These are phyloP conservation scores for Camelus bactrianus DNA, from an alignment of 2,113 vertebrate species.

Conservation along the genomic window DNA sequence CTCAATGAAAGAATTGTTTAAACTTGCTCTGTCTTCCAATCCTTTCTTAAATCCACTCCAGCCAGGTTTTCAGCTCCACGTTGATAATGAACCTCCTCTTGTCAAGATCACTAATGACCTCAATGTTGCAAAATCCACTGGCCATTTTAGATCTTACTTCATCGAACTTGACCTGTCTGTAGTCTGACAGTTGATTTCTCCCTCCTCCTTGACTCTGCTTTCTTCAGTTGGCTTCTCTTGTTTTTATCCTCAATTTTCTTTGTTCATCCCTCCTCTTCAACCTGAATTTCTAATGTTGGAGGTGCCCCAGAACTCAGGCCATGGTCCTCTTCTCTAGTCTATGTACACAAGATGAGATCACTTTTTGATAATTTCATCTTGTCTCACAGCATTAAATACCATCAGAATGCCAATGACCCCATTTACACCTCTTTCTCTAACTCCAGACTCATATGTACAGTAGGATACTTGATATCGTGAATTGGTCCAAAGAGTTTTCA, in stretches of 20 bases:
- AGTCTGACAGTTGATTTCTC: neutral
- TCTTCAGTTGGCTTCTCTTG: neutral
- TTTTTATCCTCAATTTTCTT: neutral
- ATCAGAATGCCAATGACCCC: neutral
- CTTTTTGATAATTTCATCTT: neutral
- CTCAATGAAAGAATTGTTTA: neutral
- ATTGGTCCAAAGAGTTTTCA: neutral
- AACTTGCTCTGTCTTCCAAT: neutral
- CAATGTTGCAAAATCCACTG: neutral
- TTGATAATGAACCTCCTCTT: neutral
- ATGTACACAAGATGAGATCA: neutral
- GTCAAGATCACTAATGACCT: neutral
- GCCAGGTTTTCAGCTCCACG: neutral
- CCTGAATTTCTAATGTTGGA: neutral
- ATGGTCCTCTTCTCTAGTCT: neutral
- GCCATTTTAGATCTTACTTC: neutral
- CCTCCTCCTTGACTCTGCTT: neutral
- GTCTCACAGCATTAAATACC: neutral
- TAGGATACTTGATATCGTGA: neutral
- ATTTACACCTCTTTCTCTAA: neutral
- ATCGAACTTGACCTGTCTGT: neutral
- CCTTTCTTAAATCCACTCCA: neutral
- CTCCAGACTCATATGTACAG: neutral
- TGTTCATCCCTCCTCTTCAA: neutral
- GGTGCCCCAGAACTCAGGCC: neutral